phyloP scores from a whole-genome alignment of 2,888 invertebrate species.

The Hyppa rectilinea region DNA sequence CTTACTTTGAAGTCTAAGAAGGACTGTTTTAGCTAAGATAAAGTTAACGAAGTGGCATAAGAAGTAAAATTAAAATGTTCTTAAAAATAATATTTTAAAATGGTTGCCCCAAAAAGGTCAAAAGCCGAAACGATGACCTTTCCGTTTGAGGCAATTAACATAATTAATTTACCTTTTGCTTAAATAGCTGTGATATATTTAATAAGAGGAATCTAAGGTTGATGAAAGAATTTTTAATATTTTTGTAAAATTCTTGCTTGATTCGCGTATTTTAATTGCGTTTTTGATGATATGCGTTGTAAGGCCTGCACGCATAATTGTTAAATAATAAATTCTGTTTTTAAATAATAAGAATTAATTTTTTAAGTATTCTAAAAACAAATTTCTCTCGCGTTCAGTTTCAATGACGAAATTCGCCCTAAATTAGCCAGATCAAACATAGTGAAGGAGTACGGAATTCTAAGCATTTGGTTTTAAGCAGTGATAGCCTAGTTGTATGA shows the following conservation, averaged over 20 bases:
- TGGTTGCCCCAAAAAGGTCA: slow-evolving; percentile 39
- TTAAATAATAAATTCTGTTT: neutral
- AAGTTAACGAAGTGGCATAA: slow-evolving; percentile 26
- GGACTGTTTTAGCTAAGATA: neutral
- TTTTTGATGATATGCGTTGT: neutral
- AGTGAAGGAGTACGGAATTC: too few relatives aligned
- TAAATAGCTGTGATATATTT: slow-evolving; percentile 38
- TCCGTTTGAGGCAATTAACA: slow-evolving; percentile 42
- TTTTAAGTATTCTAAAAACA: neutral
- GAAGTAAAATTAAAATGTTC: slow-evolving; percentile 16
- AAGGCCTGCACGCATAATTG: neutral
- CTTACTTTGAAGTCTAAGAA: slow-evolving; percentile 21
- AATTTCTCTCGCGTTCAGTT: too few relatives aligned
- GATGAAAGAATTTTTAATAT: neutral
- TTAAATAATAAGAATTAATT: neutral
- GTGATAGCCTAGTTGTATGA: too few relatives aligned
- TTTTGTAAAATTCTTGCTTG: neutral
- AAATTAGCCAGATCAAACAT: too few relatives aligned
- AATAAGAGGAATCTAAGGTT: slow-evolving; percentile 23
- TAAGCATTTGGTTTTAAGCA: too few relatives aligned
- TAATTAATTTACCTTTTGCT: slow-evolving; percentile 51
- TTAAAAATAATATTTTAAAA: slow-evolving; percentile 33
- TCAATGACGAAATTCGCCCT: too few relatives aligned
- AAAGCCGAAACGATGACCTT: slow-evolving; percentile 34
- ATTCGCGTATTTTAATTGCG: neutral